A percentile compares a stretch with the other conserved stretches of the same genome.
Conservation (phyloP, 1,140 invertebrate species). For the Armadillidium nasatum region DNA sequence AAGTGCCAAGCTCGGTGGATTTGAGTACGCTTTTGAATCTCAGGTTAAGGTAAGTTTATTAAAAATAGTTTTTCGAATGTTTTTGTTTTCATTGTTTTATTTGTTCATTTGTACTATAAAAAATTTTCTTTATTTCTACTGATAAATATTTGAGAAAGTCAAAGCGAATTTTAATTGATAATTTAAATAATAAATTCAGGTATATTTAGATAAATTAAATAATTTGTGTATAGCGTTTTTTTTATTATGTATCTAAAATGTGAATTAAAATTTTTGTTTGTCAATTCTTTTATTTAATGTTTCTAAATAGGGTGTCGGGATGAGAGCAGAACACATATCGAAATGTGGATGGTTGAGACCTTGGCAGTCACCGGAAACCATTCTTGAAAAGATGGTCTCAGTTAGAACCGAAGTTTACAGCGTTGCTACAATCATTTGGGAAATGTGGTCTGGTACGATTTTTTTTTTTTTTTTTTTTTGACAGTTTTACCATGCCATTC, state of each 20-base stretch:
- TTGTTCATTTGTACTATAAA: too few species aligned
- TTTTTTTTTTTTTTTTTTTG: background rate
- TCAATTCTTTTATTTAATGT: background rate
- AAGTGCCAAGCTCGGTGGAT: conserved; percentile 52
- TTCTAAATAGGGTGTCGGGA: conserved; percentile 36
- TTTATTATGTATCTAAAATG: background rate
- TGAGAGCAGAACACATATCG: conserved; percentile 39
- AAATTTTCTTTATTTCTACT: too few species aligned
- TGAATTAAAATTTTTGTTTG: background rate
- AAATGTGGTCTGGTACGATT: conserved; percentile 48
- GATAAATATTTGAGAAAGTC: too few species aligned
- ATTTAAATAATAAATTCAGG: too few species aligned
- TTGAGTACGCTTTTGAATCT: conserved; percentile 51
- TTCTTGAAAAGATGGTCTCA: conserved; percentile 47
- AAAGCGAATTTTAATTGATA: too few species aligned
- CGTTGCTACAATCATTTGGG: conserved; percentile 52
- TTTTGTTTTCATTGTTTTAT: too few species aligned
- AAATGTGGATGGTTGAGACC: conserved; percentile 41
- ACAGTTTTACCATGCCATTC: too few species aligned
- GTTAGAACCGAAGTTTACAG: conserved; percentile 51
- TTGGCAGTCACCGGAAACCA: conserved; percentile 53
- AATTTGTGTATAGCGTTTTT: too few species aligned
- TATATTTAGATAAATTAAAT: too few species aligned
- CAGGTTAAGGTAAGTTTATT: conserved; percentile 45
- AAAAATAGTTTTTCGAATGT: too few species aligned